phyloP scores from a whole-genome alignment of 1,140 invertebrate species.

The Camponotus vicinus region DNA sequence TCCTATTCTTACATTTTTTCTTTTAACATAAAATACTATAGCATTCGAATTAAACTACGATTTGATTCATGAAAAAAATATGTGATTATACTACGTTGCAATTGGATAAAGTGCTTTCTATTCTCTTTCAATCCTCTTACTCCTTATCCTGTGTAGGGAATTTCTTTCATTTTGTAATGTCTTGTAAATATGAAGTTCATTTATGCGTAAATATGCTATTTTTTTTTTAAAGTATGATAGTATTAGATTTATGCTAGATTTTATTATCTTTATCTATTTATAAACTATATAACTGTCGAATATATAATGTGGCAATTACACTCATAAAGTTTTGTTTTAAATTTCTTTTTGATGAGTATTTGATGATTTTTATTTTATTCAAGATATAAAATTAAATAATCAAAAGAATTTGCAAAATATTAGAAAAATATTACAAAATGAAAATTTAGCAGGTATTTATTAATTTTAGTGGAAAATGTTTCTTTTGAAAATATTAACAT shows the following conservation, averaged over 20 bases:
- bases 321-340: neutral
- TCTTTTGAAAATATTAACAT: neutral
- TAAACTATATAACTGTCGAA: neutral
- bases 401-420: neutral
- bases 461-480: neutral
- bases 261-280: neutral
- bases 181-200: constrained; percentile 10
- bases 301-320: neutral
- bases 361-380: constrained; percentile 1
- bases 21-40: constrained; percentile 1
- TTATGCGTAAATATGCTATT: constrained; percentile 11
- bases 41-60: constrained; percentile 32
- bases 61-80: constrained; percentile 43
- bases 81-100: constrained; percentile 51
- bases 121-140: neutral
- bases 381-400: neutral
- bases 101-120: constrained; percentile 52
- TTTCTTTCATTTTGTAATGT: constrained; percentile 38
- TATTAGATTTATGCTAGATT: constrained; percentile 17
- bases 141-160: neutral
- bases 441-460: neutral
- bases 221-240: neutral
- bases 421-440: neutral
- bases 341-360: neutral
- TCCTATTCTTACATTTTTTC: constrained; percentile 18